phyloP scores from a whole-genome alignment of 2,888 invertebrate genomes.

The Lagria hirta region DNA sequence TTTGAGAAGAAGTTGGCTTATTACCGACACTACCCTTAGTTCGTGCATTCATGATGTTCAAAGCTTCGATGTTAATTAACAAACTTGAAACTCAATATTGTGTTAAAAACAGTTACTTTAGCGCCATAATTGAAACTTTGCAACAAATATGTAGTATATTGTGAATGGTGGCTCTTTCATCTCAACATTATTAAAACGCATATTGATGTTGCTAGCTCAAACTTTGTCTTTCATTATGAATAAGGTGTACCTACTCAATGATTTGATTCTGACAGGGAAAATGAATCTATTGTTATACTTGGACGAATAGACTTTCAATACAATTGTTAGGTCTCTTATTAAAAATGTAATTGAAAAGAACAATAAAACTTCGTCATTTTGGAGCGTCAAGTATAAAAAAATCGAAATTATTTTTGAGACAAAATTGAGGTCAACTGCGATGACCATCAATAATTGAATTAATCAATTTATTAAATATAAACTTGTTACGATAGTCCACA shows the following conservation, averaged over 20 bases:
- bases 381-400: no score
- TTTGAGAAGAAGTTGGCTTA: slow-evolving; percentile 22
- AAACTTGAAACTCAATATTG: slow-evolving; percentile 27
- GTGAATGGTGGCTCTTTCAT: slow-evolving; percentile 4
- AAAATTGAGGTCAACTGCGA: no score
- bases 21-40: slow-evolving; percentile 24
- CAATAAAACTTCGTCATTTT: no score
- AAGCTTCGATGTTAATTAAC: slow-evolving; percentile 28
- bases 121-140: slow-evolving; percentile 27
- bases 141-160: slow-evolving; percentile 23
- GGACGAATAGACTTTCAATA: no score
- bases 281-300: slow-evolving; percentile 24
- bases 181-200: slow-evolving; percentile 14
- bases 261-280: slow-evolving; percentile 25
- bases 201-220: slow-evolving; percentile 24
- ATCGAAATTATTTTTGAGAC: no score
- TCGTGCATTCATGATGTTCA: slow-evolving; percentile 21
- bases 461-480: no score
- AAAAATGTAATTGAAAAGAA: no score
- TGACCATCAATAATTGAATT: no score
- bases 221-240: slow-evolving; percentile 34
- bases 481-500: no score
- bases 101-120: slow-evolving; percentile 26
- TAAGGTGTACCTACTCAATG: slow-evolving; percentile 32
- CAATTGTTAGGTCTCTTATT: no score